Conservation (phyloP, 2,797 vertebrate genomes). For the Psittacula echo region DNA sequence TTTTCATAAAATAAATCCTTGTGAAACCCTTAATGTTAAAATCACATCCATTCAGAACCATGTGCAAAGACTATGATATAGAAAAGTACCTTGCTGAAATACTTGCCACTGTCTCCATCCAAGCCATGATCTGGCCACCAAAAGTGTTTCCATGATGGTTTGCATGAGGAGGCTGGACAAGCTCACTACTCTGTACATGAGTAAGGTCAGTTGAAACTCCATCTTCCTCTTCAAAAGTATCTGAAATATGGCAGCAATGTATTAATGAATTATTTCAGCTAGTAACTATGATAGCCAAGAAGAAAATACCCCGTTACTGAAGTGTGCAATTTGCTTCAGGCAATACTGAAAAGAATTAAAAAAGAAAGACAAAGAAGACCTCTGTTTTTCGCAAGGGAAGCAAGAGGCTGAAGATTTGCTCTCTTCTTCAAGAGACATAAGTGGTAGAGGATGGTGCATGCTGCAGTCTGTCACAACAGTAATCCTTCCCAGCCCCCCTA, state of each 20-base stretch:
- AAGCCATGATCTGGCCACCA: conserved; percentile 84
- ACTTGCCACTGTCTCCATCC: conserved; percentile 81
- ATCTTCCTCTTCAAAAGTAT: conserved; percentile 44
- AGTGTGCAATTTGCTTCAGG: neutral
- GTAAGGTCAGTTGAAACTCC: conserved; percentile 66
- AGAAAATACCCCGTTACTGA: neutral
- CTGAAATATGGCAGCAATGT: conserved; percentile 32
- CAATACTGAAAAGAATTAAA: neutral
- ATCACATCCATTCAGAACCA: neutral
- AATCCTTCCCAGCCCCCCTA: neutral
- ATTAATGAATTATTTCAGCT: neutral
- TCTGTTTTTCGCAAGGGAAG: neutral
- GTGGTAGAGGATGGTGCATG: neutral
- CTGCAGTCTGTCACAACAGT: neutral
- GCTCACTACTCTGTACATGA: conserved; percentile 79
- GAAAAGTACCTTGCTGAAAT: conserved; percentile 80
- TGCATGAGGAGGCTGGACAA: conserved; percentile 81
- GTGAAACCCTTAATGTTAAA: neutral
- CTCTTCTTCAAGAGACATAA: neutral
- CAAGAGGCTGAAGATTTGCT: neutral
- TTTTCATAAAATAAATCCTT: neutral
- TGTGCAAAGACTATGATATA: neutral
- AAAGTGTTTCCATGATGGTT: conserved; percentile 86
- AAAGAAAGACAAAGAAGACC: neutral
- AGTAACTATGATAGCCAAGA: neutral